Conservation (phyloP, 2,113 vertebrate genomes). For the Pseudolaguvia tuberculata region DNA sequence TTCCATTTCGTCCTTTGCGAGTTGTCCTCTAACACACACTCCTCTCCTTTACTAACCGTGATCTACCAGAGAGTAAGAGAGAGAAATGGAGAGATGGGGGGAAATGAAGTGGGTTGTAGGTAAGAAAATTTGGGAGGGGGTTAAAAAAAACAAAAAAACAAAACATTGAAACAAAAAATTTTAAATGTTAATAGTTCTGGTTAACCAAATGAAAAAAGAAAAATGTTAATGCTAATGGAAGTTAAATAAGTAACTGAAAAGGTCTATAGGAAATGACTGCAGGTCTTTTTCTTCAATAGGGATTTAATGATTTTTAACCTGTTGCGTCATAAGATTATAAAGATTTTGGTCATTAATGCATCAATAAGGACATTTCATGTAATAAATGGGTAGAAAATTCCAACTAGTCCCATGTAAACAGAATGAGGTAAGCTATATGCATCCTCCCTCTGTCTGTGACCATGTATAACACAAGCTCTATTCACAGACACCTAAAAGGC, state of each 20-base stretch:
- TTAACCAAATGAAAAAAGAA: constrained; percentile 27
- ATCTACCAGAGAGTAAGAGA: constrained; percentile 69
- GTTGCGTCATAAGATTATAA: neutral
- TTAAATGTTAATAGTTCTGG: neutral
- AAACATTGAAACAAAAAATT: constrained; percentile 12
- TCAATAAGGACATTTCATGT: neutral
- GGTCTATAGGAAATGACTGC: constrained; percentile 1
- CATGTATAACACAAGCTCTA: neutral
- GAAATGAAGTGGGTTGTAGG: constrained; percentile 1
- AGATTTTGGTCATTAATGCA: neutral
- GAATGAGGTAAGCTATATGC: neutral
- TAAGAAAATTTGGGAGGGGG: neutral
- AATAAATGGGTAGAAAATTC: constrained; percentile 14
- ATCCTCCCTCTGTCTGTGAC: too few species aligned
- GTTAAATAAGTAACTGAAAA: constrained; percentile 10
- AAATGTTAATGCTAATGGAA: constrained; percentile 43
- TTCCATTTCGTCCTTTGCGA: constrained; percentile 97
- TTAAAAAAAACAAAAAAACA: neutral
- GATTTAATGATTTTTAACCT: neutral
- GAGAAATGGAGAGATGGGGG: constrained; percentile 22
- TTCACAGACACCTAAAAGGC: neutral
- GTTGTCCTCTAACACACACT: constrained; percentile 96
- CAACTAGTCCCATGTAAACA: constrained; percentile 27
- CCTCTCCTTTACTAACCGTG: constrained; percentile 87
- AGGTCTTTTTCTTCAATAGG: neutral